Evolutionary conservation across 1,140 invertebrate species (phyloP).

Genomic region (Drosophila malerkotliana): DNA sequence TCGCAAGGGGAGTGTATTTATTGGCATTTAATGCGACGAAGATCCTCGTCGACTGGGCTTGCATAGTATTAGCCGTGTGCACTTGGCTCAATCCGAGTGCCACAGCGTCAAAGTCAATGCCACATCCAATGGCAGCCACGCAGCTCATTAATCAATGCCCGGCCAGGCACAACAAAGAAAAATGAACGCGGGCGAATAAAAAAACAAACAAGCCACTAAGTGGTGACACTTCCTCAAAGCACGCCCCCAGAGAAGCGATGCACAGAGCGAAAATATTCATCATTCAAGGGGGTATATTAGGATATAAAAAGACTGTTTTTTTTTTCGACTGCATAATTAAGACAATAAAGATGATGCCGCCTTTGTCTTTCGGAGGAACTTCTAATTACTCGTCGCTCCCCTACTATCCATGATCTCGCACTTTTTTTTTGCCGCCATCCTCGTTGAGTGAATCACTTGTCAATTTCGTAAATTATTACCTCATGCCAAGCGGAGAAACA

Average conservation of each 20-base stretch:
- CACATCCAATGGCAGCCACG: conserved; percentile 57
- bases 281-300: neutral
- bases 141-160: conserved; percentile 70
- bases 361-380: conserved; percentile 60
- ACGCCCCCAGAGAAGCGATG: conserved; percentile 31
- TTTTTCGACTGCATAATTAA: conserved; percentile 10
- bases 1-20: conserved; percentile 10
- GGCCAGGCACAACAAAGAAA: conserved; percentile 48
- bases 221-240: conserved; percentile 67
- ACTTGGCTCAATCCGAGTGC: neutral
- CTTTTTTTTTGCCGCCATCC: neutral
- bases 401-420: conserved; percentile 24
- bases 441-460: conserved; percentile 69
- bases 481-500: conserved; percentile 42
- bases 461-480: conserved; percentile 78
- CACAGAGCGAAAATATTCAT: neutral
- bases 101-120: conserved; percentile 10
- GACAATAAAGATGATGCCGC: conserved; percentile 67
- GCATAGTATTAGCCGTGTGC: neutral
- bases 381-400: conserved; percentile 80
- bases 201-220: conserved; percentile 58
- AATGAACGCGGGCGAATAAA: conserved; percentile 30
- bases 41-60: too few relatives aligned
- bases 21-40: conserved; percentile 11
- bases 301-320: neutral